phyloP scores from a whole-genome alignment of 2,797 vertebrate species.

The Thamnophis elegans region DNA sequence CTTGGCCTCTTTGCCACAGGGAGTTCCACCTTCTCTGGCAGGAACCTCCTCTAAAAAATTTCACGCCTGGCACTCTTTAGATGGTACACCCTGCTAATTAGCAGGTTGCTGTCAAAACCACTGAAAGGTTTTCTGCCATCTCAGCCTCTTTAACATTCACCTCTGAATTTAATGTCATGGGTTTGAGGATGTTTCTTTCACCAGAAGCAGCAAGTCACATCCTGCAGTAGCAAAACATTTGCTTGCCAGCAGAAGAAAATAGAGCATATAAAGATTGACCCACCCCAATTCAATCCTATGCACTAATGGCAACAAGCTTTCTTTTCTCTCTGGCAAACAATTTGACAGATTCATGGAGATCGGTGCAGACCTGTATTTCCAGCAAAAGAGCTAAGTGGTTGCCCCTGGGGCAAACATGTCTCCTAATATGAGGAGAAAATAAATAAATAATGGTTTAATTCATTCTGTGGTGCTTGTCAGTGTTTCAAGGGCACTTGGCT shows the following conservation, averaged over 20 bases:
- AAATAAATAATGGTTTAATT: neutral
- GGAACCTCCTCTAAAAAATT: neutral
- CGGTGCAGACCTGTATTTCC: neutral
- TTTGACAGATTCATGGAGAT: neutral
- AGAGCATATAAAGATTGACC: neutral
- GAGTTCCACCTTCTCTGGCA: neutral
- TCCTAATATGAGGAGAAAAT: neutral
- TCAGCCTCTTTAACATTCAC: neutral
- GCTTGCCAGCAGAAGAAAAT: neutral
- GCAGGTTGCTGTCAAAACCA: neutral
- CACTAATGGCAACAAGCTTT: neutral
- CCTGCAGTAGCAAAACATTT: neutral
- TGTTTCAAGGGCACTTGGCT: neutral
- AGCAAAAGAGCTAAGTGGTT: neutral
- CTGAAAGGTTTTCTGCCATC: neutral
- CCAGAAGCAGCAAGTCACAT: neutral
- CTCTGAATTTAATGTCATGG: neutral
- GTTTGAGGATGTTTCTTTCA: neutral
- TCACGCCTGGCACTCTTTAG: neutral
- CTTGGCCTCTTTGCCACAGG: no score
- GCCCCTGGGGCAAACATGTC: neutral
- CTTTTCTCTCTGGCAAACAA: neutral
- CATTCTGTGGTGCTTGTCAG: neutral
- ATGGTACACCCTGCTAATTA: neutral
- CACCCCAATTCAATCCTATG: neutral